These are phyloP conservation scores for Apis laboriosa DNA, from an alignment of 1,140 invertebrate species.

Conservation along the genomic window DNA sequence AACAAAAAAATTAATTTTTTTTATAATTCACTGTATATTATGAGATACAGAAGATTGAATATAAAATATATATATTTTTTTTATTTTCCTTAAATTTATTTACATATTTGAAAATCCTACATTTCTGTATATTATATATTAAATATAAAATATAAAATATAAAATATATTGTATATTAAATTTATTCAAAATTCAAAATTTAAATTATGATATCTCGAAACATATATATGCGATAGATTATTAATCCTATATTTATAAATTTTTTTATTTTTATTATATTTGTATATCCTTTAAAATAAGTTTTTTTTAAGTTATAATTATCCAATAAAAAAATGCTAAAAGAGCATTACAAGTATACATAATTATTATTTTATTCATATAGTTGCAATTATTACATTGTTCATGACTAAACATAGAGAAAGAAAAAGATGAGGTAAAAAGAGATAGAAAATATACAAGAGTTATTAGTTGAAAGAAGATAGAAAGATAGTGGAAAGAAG, in stretches of 20 bases:
- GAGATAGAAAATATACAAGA: neutral
- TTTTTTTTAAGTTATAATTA: neutral
- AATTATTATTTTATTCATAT: neutral
- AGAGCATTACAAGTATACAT: neutral
- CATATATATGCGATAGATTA: neutral
- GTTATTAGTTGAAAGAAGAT: neutral
- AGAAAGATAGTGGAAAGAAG: neutral
- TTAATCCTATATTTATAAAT: neutral
- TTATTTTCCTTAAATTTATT: neutral
- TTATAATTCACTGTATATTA: neutral
- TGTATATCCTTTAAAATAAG: neutral
- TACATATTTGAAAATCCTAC: neutral
- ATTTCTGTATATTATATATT: neutral
- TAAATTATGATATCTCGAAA: too few relatives aligned
- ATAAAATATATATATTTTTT: neutral
- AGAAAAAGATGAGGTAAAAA: neutral
- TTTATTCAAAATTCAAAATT: too few relatives aligned
- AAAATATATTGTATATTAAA: neutral
- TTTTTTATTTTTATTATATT: neutral
- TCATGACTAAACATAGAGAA: neutral
- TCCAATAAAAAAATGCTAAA: neutral
- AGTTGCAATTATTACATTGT: constrained; percentile 14
- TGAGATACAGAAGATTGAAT: neutral
- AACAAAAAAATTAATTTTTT: neutral
- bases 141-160: neutral